A percentile compares a stretch with the other conserved stretches of the same genome.
phyloP scores from a whole-genome alignment of 2,888 invertebrate species.

The Ectemnius cavifrons region DNA sequence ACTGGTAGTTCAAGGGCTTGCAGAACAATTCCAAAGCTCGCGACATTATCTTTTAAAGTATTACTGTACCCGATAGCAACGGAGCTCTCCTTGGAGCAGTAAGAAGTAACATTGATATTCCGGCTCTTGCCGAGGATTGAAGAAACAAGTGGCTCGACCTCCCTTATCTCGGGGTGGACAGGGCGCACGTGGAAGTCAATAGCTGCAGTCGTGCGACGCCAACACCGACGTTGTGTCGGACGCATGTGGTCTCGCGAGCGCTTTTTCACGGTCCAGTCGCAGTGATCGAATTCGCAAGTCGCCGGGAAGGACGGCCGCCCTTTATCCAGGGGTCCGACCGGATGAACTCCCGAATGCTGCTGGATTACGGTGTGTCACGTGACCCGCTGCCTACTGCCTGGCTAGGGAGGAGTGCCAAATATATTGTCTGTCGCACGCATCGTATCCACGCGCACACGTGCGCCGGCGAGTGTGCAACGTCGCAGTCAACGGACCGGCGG shows the following conservation, averaged over 20 bases:
- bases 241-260: slow-evolving; percentile 18
- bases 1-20: no score
- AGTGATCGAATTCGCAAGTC: slow-evolving; percentile 59
- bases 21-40: no score
- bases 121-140: no score
- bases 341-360: slow-evolving; percentile 58
- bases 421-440: slow-evolving; percentile 68
- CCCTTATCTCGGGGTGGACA: no score
- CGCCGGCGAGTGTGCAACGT: slow-evolving; percentile 58
- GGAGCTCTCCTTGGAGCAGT: no score
- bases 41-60: no score
- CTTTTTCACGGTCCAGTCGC: slow-evolving; percentile 50
- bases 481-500: slow-evolving; percentile 8
- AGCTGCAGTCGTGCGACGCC: no score
- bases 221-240: neutral
- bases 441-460: slow-evolving; percentile 59
- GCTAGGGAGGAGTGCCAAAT: slow-evolving; percentile 53
- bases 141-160: no score
- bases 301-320: slow-evolving; percentile 56
- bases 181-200: no score
- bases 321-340: slow-evolving; percentile 56
- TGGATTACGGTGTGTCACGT: slow-evolving; percentile 59
- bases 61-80: no score
- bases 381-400: slow-evolving; percentile 27
- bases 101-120: no score